Percentiles rank a stretch among this genome's conserved stretches.
These are phyloP conservation scores for Megastigmus dorsalis DNA, from an alignment of 2,888 invertebrate species.

Conservation along the genomic window DNA sequence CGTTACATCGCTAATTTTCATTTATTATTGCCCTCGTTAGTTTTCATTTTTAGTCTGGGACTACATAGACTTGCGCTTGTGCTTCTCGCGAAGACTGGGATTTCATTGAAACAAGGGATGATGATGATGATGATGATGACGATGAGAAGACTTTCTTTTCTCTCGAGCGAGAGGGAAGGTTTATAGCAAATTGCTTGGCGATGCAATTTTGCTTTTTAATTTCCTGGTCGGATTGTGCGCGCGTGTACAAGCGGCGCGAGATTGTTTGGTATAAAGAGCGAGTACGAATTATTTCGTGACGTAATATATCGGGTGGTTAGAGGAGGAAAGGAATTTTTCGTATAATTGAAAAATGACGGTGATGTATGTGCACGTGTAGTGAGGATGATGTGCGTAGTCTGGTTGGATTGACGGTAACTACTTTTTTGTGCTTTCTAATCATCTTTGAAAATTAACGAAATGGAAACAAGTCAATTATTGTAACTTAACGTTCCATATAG, in stretches of 20 bases:
- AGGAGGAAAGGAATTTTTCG: not conserved
- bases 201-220: constrained; percentile 17
- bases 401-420: no score
- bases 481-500: no score
- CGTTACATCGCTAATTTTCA: constrained; percentile 43
- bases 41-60: not conserved
- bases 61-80: not conserved
- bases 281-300: no score
- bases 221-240: not conserved
- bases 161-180: not conserved
- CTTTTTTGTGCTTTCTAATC: no score
- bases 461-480: no score
- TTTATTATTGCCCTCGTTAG: constrained; percentile 34
- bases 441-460: no score
- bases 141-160: not conserved
- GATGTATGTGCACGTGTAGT: no score
- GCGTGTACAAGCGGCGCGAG: not conserved
- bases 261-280: not conserved
- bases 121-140: not conserved
- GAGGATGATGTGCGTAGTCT: no score
- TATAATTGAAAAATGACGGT: no score
- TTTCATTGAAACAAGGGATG: no score
- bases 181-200: no score
- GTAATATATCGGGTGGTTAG: not conserved
- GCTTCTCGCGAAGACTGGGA: not conserved